Conservation (phyloP, 2,888 invertebrate genomes). For the Lepetodrilus schrolli region DNA sequence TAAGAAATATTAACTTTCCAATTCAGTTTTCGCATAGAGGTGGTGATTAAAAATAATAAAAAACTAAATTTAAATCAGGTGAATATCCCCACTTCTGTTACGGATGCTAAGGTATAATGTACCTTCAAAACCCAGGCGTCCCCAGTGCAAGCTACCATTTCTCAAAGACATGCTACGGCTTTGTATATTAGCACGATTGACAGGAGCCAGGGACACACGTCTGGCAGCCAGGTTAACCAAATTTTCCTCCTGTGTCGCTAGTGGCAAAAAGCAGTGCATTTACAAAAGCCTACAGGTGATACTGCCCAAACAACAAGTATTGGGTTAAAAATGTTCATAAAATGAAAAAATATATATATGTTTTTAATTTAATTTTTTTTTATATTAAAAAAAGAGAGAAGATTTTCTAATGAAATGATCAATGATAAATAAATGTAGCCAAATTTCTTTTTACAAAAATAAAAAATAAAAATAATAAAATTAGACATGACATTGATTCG, state of each 20-base stretch:
- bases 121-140: conserved; percentile 68
- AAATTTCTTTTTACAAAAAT: too few relatives aligned
- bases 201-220: conserved; percentile 74
- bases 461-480: background rate
- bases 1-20: too few relatives aligned
- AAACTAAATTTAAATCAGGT: too few relatives aligned
- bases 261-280: conserved; percentile 48
- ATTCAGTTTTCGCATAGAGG: too few relatives aligned
- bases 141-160: conserved; percentile 74
- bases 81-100: too few relatives aligned
- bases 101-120: conserved; percentile 32
- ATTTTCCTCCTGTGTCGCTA: conserved; percentile 69
- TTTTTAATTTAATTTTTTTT: too few relatives aligned
- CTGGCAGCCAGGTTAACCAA: conserved; percentile 71
- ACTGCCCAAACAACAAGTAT: background rate
- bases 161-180: conserved; percentile 74
- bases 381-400: too few relatives aligned
- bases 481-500: background rate
- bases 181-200: conserved; percentile 73
- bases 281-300: conserved; percentile 24
- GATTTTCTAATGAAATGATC: background rate
- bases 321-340: too few relatives aligned
- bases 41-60: too few relatives aligned
- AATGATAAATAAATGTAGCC: too few relatives aligned
- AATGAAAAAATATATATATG: too few relatives aligned